Evolutionary conservation across 2,113 vertebrate species (phyloP).

Genomic region (Pholis gunnellus): DNA sequence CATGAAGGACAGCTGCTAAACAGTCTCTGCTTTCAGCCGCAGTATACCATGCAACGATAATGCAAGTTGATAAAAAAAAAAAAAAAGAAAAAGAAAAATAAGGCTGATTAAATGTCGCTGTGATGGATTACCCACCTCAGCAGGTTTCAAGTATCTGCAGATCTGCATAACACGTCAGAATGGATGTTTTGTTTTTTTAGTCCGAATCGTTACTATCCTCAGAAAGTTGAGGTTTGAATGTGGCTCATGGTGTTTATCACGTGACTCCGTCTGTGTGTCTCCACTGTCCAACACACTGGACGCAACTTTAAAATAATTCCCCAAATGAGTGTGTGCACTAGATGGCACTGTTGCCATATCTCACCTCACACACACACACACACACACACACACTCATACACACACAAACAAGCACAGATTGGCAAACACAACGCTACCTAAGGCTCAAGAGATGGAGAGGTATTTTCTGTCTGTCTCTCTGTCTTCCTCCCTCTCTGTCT

Average conservation of each 20-base stretch:
- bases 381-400: slow-evolving; percentile 3
- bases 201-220: background rate
- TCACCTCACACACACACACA: slow-evolving; percentile 10
- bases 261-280: slow-evolving; percentile 15
- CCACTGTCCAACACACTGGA: slow-evolving; percentile 9
- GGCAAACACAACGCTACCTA: slow-evolving; percentile 61
- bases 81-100: slow-evolving; percentile 22
- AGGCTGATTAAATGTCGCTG: slow-evolving; percentile 56
- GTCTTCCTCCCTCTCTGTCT: background rate
- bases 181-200: background rate
- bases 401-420: slow-evolving; percentile 55
- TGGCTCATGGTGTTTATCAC: slow-evolving; percentile 17
- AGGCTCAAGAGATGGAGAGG: slow-evolving; percentile 60
- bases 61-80: slow-evolving; percentile 34
- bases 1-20: slow-evolving; percentile 13
- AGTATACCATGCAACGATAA: slow-evolving; percentile 31
- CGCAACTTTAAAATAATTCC: slow-evolving; percentile 7
- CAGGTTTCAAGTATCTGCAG: slow-evolving; percentile 45
- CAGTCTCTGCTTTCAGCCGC: slow-evolving; percentile 41
- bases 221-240: slow-evolving; percentile 15
- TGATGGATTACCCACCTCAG: slow-evolving; percentile 63
- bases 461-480: slow-evolving; percentile 38
- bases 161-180: slow-evolving; percentile 36
- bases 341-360: slow-evolving; percentile 79
- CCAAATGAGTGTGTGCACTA: slow-evolving; percentile 46